Percentiles rank a stretch among this genome's conserved stretches.
phyloP scores from a whole-genome alignment of 2,797 vertebrate genomes.

The Chlorospingus semifuscus region DNA sequence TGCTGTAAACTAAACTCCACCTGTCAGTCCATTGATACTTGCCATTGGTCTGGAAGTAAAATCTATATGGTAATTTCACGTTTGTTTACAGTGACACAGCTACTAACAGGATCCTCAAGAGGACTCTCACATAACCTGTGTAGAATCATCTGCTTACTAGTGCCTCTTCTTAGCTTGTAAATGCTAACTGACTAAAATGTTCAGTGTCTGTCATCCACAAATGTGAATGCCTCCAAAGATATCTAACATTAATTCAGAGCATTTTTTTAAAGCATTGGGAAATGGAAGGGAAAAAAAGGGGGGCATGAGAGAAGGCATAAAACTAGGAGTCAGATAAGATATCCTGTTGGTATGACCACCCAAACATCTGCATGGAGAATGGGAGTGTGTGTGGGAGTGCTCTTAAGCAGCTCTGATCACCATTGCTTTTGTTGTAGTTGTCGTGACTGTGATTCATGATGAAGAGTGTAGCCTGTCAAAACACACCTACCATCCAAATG shows the following conservation, averaged over 20 bases:
- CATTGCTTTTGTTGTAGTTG: not conserved
- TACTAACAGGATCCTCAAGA: not conserved
- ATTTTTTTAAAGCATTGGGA: not conserved
- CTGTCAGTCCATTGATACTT: constrained; percentile 87
- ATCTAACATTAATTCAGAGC: not conserved
- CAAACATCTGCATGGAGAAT: not conserved
- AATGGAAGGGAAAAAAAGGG: not conserved
- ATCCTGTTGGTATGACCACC: not conserved
- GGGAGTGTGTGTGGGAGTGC: not conserved
- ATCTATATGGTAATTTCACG: not conserved
- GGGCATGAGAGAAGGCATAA: not conserved
- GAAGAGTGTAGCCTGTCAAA: not conserved
- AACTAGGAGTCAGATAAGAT: not conserved
- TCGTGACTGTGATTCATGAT: not conserved
- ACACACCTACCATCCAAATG: constrained; percentile 24
- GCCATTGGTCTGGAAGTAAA: constrained; percentile 79
- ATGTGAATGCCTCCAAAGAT: not conserved
- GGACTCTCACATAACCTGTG: not conserved
- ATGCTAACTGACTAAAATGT: not conserved
- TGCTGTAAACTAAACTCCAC: constrained; percentile 84
- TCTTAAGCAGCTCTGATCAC: not conserved
- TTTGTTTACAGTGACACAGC: not conserved
- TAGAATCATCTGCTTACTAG: not conserved
- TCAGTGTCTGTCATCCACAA: not conserved
- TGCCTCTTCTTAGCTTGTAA: not conserved